A percentile compares a stretch with the other conserved stretches of the same genome.
phyloP scores from a whole-genome alignment of 2,797 vertebrate genomes.

The Catostomus latipinnis region DNA sequence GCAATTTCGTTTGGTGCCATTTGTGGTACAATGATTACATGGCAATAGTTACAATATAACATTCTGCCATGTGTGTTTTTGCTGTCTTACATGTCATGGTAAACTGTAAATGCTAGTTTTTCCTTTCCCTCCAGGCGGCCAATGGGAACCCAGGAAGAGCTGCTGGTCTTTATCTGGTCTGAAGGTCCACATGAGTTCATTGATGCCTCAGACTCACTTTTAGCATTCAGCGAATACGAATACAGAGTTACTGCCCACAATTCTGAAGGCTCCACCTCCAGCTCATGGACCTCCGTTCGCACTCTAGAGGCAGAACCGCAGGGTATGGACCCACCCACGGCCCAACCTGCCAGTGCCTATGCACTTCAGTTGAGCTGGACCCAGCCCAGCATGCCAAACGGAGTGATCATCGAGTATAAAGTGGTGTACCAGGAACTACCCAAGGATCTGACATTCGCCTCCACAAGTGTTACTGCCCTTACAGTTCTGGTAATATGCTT shows the following conservation, averaged over 20 bases:
- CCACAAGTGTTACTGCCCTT: slow-evolving; percentile 78
- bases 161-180: slow-evolving; percentile 86
- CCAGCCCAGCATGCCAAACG: slow-evolving; percentile 81
- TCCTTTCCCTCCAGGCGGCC: slow-evolving; percentile 76
- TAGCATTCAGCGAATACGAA: slow-evolving; percentile 84
- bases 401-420: slow-evolving; percentile 82
- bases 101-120: background rate
- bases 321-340: slow-evolving; percentile 79
- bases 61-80: background rate
- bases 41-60: no score
- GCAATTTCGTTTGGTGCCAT: no score
- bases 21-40: no score
- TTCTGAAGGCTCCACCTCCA: slow-evolving; percentile 81
- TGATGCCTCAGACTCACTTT: slow-evolving; percentile 79
- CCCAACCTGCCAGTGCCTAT: slow-evolving; percentile 75
- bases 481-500: slow-evolving; percentile 84
- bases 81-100: background rate
- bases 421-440: slow-evolving; percentile 82
- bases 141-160: slow-evolving; percentile 76
- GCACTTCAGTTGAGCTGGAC: slow-evolving; percentile 83
- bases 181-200: slow-evolving; percentile 84
- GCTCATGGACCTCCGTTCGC: slow-evolving; percentile 79
- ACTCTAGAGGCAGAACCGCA: slow-evolving; percentile 85
- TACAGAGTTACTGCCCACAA: slow-evolving; percentile 83
- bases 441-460: slow-evolving; percentile 78